phyloP scores from a whole-genome alignment of 2,113 vertebrate genomes.

The Phrynocephalus versicolor region DNA sequence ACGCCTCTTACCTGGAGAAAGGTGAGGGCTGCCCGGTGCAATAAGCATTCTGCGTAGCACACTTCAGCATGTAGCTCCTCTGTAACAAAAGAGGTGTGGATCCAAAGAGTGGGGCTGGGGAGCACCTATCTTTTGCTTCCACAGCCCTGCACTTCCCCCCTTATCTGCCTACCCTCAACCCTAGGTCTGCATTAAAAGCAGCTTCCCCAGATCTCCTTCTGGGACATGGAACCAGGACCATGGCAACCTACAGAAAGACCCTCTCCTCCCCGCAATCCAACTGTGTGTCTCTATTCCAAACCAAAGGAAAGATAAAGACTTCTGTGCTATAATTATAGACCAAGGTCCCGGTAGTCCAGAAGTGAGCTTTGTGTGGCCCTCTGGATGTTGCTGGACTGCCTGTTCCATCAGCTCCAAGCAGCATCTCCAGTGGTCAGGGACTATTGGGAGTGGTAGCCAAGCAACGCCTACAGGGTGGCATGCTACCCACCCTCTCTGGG shows the following conservation, averaged over 20 bases:
- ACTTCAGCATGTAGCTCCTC: constrained; percentile 93
- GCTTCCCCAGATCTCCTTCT: not conserved
- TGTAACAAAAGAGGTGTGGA: constrained; percentile 53
- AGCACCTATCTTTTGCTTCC: not conserved
- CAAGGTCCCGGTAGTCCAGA: not conserved
- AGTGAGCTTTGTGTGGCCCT: too few species aligned
- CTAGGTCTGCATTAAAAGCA: not conserved
- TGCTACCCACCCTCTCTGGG: not conserved
- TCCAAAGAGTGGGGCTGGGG: not conserved
- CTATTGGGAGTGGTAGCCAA: too few species aligned
- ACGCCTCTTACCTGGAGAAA: constrained; percentile 85
- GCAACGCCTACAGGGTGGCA: too few species aligned
- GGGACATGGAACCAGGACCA: too few species aligned
- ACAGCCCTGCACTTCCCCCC: not conserved
- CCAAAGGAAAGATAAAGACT: not conserved
- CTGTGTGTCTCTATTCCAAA: not conserved
- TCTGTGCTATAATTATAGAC: not conserved
- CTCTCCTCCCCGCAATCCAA: not conserved
- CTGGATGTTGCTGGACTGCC: too few species aligned
- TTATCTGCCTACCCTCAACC: not conserved
- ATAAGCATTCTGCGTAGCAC: constrained; percentile 91
- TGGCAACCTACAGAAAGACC: not conserved
- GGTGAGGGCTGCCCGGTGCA: constrained; percentile 91
- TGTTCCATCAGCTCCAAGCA: too few species aligned
- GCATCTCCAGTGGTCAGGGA: too few species aligned